These are phyloP conservation scores for Tillus elongatus DNA, from an alignment of 2,888 invertebrate genomes.

Conservation along the genomic window DNA sequence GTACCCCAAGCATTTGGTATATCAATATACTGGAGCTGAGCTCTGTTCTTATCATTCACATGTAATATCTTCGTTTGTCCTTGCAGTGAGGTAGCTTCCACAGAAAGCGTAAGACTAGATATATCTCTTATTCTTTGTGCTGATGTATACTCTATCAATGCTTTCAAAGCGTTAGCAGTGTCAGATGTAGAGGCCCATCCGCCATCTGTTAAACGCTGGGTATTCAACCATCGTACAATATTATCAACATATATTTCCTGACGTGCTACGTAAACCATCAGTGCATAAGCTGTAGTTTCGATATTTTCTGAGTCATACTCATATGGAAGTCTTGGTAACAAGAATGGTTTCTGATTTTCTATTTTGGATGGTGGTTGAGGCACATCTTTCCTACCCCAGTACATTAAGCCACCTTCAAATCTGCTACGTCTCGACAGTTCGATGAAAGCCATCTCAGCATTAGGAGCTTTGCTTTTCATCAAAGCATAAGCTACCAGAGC, in stretches of 20 bases:
- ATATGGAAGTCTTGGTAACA: conserved; percentile 78
- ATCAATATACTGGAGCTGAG: conserved; percentile 67
- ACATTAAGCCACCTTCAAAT: conserved; percentile 69
- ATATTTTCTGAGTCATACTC: conserved; percentile 85
- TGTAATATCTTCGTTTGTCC: conserved; percentile 53
- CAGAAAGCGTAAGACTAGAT: conserved; percentile 59
- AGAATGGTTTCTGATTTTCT: conserved; percentile 87
- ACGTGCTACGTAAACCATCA: conserved; percentile 78
- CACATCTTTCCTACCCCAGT: conserved; percentile 74
- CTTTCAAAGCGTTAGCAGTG: conserved; percentile 79
- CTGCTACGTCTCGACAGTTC: conserved; percentile 58
- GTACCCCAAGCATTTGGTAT: conserved; percentile 92
- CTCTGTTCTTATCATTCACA: conserved; percentile 69
- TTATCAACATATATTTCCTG: conserved; percentile 74
- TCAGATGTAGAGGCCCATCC: conserved; percentile 54
- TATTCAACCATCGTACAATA: conserved; percentile 85
- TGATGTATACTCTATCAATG: conserved; percentile 81
- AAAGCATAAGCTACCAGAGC: conserved; percentile 87
- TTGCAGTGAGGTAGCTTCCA: conserved; percentile 75
- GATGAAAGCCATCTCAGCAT: conserved; percentile 72
- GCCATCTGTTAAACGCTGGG: conserved; percentile 76
- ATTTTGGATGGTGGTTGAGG: conserved; percentile 75
- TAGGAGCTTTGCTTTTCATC: conserved; percentile 72
- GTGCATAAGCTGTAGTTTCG: conserved; percentile 85
- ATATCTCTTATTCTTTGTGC: conserved; percentile 79